Base-by-base conservation (phyloP, 2,797 vertebrate species). In the Anguilla megastoma region DNA sequence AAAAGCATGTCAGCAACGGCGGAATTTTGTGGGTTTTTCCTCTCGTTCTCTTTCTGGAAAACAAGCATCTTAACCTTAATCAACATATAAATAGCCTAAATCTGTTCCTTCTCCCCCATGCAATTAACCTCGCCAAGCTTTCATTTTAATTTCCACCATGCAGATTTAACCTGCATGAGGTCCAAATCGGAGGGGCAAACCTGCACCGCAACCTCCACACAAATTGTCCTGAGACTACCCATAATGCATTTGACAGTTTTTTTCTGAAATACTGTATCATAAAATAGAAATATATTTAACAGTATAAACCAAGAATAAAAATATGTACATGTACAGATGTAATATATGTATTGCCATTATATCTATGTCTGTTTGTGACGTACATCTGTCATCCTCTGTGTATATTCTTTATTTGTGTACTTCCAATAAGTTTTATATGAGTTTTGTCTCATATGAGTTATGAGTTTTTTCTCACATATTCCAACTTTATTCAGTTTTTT, bases 101-200 rank as follows among this genome's bases (percentile, higher is more conserved):
- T 66, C 69, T 66, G 63, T 88, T 27, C 66, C 74, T 33, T 85
- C 87, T 63, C 87, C 85, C 87, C 87, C 76, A 50, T 74, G 84
- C 76, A 88, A 88, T 88, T 88, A 88, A 85, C 50, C 87, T 50
- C 84, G 79, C 50, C 66, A 88, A 76, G 87, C 84, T 52, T 85
- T 84, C 83, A 84, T 50, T 85, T 66, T 85, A 50, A 88, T 85
- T 85, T 88, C 54, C 69, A 60, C 30, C 48, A 45, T 52, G 66
- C 69, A 74, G 30, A 74, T 74, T 30, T 3, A 33, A 3, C 30
- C 63, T 80, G 84, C 69, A 88, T 85, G 82, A 66, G 80, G 85
- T 88, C 66, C 48, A 85, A 88, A 88, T 88, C 33, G 50, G 50
- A 60, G 69, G 33, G 84, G 63, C 50, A 33, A 30, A 74, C 63